Conservation (phyloP, 2,113 vertebrate genomes). For the Chunga burmeisteri region DNA sequence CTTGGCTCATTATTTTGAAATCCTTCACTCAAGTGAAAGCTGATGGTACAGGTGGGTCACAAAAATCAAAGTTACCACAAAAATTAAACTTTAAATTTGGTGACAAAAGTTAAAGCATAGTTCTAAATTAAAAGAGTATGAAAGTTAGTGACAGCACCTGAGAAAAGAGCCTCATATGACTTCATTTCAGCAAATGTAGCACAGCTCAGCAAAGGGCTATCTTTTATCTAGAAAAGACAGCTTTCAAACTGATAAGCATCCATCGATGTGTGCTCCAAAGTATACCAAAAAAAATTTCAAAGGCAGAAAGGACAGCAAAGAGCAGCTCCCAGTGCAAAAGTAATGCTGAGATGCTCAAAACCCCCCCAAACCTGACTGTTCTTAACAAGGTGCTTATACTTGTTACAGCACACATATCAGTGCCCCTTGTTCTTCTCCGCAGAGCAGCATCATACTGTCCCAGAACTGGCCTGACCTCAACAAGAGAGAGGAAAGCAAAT, state of each 20-base stretch:
- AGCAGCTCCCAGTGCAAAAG: not conserved
- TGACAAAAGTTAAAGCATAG: conserved; percentile 18
- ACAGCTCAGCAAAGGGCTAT: conserved; percentile 10
- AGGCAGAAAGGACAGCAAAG: not conserved
- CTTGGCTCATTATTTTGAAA: not conserved
- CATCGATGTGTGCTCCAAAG: not conserved
- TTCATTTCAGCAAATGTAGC: conserved; percentile 32
- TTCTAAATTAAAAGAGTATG: conserved; percentile 30
- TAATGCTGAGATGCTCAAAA: not conserved
- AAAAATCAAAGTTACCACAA: not conserved
- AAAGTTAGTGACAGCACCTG: conserved; percentile 1
- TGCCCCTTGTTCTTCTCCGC: not conserved
- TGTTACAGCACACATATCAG: not conserved
- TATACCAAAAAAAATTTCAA: not conserved
- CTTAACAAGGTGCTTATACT: not conserved
- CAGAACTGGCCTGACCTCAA: not conserved
- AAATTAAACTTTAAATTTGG: conserved; percentile 40
- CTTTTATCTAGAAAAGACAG: conserved; percentile 49
- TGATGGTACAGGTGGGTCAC: not conserved
- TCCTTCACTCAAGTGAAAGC: not conserved
- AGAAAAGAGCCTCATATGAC: not conserved
- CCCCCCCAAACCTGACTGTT: not conserved
- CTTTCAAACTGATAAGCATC: conserved; percentile 57
- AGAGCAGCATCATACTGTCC: not conserved
- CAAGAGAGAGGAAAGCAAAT: not conserved